Base-by-base conservation (phyloP, 2,113 vertebrate genomes). In the Apteryx mantelli region DNA sequence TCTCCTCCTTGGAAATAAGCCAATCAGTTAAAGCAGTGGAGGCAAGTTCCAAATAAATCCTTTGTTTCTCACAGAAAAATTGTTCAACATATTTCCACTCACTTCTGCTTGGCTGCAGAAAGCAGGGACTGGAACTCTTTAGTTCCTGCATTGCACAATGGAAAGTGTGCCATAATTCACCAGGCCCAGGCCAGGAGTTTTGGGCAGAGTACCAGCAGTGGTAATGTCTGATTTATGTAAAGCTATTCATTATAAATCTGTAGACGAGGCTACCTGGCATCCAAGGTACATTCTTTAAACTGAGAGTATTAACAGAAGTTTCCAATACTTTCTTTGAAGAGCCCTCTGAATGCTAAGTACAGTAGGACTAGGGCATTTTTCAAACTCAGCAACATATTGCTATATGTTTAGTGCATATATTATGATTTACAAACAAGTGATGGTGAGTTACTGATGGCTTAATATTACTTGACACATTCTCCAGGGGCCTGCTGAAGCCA, bases 91-190 rank as follows among this genome's bases (percentile, higher is more conserved):
- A 81, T 95, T 96, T 96, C 84, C 87, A 94, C 91, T 88, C 55
- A 78, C 61, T 94, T 86, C 83, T 92, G 84, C 85, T 96, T 97
- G 92, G 92, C 82, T 34, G 0, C 44, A 81, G 82, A 78, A 81
- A 95, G 36, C 5, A 2, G 32, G 18, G 85, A 91, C 79, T 95
- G 89, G 91, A 97, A 91, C 0, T 0, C 83, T 87, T 88, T 56
- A 69, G 80, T 71, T 97, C 91, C 95, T 89, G 82, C 83, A 94
- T 92, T 94, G 96, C 69, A 82, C 95, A 88, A 76, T 78, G 82
- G 89, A 97, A 95, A 94, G 81, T n/a, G 52, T 36, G 78, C 88
- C 95, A 95, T 89, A 91, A 97, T 60, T 91, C 82, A 90, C 36
- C 80, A 3, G 36, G 63, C 76, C 53, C 44, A 1, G 0, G 77